Conservation (phyloP, 2,797 vertebrate genomes). For the Xenops minutus region DNA sequence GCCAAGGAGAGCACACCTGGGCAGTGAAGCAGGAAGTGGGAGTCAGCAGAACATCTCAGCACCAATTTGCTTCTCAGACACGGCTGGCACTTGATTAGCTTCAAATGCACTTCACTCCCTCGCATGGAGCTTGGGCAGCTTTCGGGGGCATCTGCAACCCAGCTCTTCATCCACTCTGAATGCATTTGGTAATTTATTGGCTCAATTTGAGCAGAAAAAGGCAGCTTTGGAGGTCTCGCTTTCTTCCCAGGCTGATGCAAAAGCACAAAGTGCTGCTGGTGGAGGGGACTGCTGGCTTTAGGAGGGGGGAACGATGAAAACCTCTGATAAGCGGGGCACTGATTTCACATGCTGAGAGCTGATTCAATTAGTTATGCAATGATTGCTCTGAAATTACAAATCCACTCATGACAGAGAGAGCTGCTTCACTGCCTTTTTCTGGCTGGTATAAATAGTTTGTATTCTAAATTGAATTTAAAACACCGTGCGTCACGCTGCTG, state of each 20-base stretch:
- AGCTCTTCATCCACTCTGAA: neutral
- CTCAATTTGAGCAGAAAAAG: neutral
- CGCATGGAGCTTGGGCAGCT: neutral
- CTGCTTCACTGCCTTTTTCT: slow-evolving; percentile 59
- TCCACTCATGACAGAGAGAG: slow-evolving; percentile 58
- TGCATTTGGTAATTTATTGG: neutral
- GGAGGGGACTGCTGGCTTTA: neutral
- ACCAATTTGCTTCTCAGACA: slow-evolving; percentile 28
- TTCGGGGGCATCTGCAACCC: neutral
- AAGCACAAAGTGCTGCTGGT: neutral
- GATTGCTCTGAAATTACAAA: slow-evolving; percentile 57
- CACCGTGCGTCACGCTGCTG: slow-evolving; percentile 56
- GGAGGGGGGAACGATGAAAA: slow-evolving; percentile 24
- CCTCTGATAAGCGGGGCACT: slow-evolving; percentile 17
- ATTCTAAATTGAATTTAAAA: slow-evolving; percentile 71
- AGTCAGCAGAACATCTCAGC: neutral
- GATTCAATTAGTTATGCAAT: slow-evolving; percentile 66
- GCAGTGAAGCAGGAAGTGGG: neutral
- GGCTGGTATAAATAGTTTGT: slow-evolving; percentile 68
- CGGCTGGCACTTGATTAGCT: slow-evolving; percentile 11
- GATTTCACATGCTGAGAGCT: slow-evolving; percentile 51
- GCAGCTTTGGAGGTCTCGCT: neutral
- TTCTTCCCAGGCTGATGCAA: neutral
- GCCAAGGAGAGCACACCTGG: neutral
- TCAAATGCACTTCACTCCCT: neutral